Percentiles rank a stretch among this genome's conserved stretches.
Evolutionary conservation across 2,113 vertebrate species (phyloP).

Genomic region (Peromyscus polionotus): DNA sequence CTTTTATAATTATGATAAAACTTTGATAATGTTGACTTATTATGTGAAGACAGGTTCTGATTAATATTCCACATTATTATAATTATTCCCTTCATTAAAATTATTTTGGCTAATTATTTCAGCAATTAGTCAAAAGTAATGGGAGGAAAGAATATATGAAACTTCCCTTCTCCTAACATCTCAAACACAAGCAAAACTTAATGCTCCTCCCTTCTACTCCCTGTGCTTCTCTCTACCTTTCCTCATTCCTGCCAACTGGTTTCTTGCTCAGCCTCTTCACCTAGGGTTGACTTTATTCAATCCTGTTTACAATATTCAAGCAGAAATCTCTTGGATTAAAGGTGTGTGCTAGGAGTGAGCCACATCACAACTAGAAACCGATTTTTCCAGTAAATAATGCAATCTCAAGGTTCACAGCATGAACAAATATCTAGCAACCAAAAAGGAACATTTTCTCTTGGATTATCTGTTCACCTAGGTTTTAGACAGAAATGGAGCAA

Average conservation of each 20-base stretch:
- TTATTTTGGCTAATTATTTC: constrained; percentile 48
- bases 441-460: neutral
- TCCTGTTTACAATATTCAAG: neutral
- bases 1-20: constrained; percentile 39
- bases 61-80: constrained; percentile 60
- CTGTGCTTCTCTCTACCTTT: neutral
- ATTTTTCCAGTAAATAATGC: neutral
- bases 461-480: neutral
- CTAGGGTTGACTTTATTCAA: neutral
- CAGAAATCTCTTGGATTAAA: neutral
- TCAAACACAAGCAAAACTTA: neutral
- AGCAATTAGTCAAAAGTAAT: constrained; percentile 15
- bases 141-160: constrained; percentile 1
- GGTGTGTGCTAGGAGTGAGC: neutral
- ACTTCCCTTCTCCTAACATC: neutral
- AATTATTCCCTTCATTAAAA: constrained; percentile 78
- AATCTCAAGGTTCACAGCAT: neutral
- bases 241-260: neutral
- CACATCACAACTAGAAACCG: neutral
- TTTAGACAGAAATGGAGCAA: neutral
- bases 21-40: constrained; percentile 68
- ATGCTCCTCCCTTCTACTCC: neutral
- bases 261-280: neutral
- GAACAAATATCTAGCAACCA: neutral
- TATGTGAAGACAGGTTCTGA: constrained; percentile 51